phyloP scores from a whole-genome alignment of 2,797 vertebrate genomes.

The Anolis apletophallus region DNA sequence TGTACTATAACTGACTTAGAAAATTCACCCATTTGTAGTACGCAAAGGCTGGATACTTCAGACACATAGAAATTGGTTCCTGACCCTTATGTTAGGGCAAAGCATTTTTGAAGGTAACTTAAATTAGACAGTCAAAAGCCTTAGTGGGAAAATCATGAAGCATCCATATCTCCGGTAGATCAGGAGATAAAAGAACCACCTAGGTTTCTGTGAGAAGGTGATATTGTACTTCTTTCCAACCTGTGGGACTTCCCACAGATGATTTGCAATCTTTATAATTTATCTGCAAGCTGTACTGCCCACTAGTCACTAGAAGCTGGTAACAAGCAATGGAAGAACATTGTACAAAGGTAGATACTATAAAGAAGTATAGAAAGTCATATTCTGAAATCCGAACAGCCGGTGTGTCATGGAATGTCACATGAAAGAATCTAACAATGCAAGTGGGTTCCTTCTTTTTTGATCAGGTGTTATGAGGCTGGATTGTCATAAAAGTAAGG shows the following conservation, averaged over 20 bases:
- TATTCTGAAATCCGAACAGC: neutral
- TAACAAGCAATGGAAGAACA: neutral
- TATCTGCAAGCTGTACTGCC: neutral
- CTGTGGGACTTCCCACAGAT: neutral
- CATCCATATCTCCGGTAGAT: neutral
- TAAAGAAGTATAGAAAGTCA: neutral
- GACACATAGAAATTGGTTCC: too few species aligned
- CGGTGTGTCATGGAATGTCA: neutral
- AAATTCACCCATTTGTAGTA: neutral
- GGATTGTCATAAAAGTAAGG: conserved; percentile 20
- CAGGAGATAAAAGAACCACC: neutral
- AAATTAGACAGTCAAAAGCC: neutral
- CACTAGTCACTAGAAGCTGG: neutral
- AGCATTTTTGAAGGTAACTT: too few species aligned
- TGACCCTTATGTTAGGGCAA: too few species aligned
- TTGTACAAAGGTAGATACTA: neutral
- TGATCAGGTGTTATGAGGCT: fast-evolving
- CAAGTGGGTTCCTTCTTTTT: neutral
- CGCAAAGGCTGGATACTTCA: neutral
- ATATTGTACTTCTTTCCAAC: neutral
- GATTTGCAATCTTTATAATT: neutral
- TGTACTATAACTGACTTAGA: neutral
- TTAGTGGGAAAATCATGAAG: neutral
- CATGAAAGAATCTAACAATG: conserved; percentile 12
- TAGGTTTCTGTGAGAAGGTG: neutral